A percentile compares a stretch with the other conserved stretches of the same genome.
These are phyloP conservation scores for Actinia equina DNA, from an alignment of 64 coral and sea anemone genomes.

Conservation along the genomic window DNA sequence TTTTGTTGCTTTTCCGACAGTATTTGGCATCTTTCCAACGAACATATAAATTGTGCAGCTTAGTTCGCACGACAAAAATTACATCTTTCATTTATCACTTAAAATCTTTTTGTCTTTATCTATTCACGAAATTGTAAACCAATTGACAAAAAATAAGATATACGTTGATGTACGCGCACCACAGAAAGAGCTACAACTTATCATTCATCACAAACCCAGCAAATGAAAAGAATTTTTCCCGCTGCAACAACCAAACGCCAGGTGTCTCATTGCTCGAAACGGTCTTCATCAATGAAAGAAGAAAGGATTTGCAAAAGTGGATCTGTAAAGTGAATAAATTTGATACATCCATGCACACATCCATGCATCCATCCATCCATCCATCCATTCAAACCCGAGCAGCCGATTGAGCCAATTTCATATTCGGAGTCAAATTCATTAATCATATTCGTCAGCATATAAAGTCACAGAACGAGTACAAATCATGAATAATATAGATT, in stretches of 20 bases:
- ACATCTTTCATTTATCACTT: background rate
- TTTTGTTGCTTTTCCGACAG: no score
- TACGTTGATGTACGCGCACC: background rate
- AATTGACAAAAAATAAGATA: conserved; percentile 21
- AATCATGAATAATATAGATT: no score
- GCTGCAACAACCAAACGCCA: background rate
- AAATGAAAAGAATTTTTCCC: background rate
- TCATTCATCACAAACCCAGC: background rate
- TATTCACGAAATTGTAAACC: conserved; percentile 6
- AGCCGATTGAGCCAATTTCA: no score
- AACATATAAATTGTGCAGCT: background rate
- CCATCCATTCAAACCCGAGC: no score
- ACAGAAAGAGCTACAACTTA: background rate
- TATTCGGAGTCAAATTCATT: no score
- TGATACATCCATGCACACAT: no score
- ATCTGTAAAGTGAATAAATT: background rate
- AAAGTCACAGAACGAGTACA: no score
- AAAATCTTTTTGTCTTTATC: background rate
- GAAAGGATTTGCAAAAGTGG: background rate
- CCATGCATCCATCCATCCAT: no score
- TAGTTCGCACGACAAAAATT: background rate
- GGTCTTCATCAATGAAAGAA: background rate
- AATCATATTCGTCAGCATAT: no score
- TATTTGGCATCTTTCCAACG: no score
- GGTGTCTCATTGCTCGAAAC: background rate